Evolutionary conservation across 2,797 vertebrate genomes (phyloP).

Genomic region (Coccyzus lansbergi): DNA sequence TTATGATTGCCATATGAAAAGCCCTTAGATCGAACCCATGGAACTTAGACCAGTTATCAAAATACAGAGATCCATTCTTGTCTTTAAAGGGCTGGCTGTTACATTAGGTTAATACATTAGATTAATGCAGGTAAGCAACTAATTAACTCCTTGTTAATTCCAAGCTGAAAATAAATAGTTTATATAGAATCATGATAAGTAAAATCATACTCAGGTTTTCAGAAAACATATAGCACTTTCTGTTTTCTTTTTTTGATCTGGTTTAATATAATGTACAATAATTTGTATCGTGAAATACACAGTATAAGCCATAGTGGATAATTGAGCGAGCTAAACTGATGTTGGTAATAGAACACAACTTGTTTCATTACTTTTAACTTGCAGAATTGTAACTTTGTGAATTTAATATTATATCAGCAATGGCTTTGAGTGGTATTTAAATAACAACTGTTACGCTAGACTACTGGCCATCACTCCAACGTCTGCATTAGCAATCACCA

Average conservation of each 20-base stretch:
- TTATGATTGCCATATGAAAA: not conserved
- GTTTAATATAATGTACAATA: not conserved
- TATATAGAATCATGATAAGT: not conserved
- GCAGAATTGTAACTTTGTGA: not conserved
- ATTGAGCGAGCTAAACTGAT: not conserved
- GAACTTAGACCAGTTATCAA: not conserved
- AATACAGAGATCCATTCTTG: not conserved
- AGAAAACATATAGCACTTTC: not conserved
- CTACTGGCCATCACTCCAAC: not conserved
- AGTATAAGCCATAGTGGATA: not conserved
- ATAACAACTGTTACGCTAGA: not conserved
- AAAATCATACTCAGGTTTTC: not conserved
- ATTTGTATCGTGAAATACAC: not conserved
- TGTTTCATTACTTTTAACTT: not conserved
- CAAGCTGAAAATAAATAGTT: not conserved
- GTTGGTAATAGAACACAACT: not conserved
- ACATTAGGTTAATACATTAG: fast-evolving
- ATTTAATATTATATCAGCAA: not conserved
- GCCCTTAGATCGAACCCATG: not conserved
- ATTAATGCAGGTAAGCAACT: not conserved
- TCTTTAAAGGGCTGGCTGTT: not conserved
- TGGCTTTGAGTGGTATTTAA: not conserved
- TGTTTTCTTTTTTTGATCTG: not conserved
- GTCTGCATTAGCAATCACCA: not conserved
- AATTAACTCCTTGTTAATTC: not conserved